Evolutionary conservation across 2,113 vertebrate genomes (phyloP), one percentile per base, ranked within the genome.

Genomic region (Triplophysa dalaica): DNA sequence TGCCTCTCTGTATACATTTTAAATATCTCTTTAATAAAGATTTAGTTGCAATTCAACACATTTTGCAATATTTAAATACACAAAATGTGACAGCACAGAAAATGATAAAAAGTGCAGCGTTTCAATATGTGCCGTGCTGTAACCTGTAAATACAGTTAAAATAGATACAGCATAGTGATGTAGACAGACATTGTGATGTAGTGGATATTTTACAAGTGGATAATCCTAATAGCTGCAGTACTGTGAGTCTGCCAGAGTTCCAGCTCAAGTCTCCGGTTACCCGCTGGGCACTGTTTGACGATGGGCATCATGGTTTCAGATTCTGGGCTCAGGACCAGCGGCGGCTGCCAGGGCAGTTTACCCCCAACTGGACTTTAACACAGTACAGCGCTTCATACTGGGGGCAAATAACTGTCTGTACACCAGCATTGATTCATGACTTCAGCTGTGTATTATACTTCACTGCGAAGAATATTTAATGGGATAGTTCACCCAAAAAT

Each of bases 281-380:
- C 61, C 52, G 50, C 74, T 81, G 74, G 58, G 60, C 64, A 7
- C 65, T 70, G 66, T 61, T 73, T 81, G 79, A 68, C 45, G 22
- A 64, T 65, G 63, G 52, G 69, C 68, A 69, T 74, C 79, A 77
- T 78, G 60, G 29, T 84, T 74, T 84, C 75, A 78, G 78, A 78
- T 81, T 78, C 79, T 74, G 68, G 82, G 75, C 75, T 45, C 63
- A 60, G 60, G 73, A 75, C 74, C 78, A 80, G 65, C 60, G 77
- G 75, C 43, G 22, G 41, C 29, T 81, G 79, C 82, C 82, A 84
- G 75, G 61, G 69, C 70, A 84, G 82, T 78, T 84, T 81, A 84
- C 75, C 79, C 79, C 79, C 82, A 78, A 84, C 82, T 81, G 82
- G 82, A 84, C 82, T 58, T 82, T 77, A 80, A 80, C 80, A 80